These are phyloP conservation scores for Tinamus major DNA, from an alignment of 2,797 vertebrate species.

Conservation along the genomic window DNA sequence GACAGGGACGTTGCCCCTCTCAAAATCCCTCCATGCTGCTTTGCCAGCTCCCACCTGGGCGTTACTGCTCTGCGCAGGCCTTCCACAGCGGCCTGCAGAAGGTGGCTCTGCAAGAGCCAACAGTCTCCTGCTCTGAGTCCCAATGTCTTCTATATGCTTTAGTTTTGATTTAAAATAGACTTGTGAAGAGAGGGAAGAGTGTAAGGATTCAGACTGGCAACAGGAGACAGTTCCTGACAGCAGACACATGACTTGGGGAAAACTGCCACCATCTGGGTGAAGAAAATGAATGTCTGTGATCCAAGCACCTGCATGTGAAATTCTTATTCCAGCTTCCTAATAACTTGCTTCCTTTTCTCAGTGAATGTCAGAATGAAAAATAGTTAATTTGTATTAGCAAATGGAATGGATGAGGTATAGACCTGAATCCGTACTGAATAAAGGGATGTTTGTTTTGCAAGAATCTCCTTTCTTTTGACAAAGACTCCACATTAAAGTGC, in stretches of 20 bases:
- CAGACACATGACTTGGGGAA: no score
- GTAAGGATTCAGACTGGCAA: background rate
- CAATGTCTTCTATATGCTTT: background rate
- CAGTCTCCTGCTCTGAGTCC: background rate
- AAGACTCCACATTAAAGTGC: background rate
- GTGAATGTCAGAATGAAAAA: background rate
- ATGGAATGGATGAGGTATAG: background rate
- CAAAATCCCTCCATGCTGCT: background rate
- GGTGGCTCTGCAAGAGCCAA: no score
- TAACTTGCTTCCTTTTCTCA: background rate
- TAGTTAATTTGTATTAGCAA: background rate
- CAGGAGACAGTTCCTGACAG: background rate
- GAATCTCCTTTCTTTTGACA: background rate
- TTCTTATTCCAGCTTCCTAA: background rate
- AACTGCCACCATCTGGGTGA: no score
- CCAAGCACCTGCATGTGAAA: background rate
- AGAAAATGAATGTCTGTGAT: background rate
- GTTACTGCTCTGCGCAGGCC: no score
- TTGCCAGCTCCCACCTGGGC: no score
- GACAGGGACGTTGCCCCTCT: background rate
- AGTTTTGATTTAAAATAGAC: background rate
- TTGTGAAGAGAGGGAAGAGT: background rate
- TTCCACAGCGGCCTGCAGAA: no score
- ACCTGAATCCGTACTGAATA: background rate
- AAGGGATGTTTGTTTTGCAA: background rate